A percentile compares a stretch with the other conserved stretches of the same genome.
Conservation (phyloP, 2,113 vertebrate species). For the Cyphotilapia sp. region DNA sequence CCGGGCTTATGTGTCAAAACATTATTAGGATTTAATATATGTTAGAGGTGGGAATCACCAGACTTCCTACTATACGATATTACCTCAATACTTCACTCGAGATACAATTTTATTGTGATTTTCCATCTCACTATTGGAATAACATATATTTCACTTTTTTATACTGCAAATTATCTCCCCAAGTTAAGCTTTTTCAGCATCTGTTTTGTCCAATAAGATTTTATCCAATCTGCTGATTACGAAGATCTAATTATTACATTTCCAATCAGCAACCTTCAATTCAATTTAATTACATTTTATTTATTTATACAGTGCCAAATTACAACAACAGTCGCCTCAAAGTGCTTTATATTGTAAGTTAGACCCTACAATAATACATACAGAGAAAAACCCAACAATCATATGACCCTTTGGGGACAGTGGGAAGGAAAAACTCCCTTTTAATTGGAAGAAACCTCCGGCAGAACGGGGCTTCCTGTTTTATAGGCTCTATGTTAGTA, state of each 20-base stretch:
- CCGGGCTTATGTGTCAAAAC: background rate
- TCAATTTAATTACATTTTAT: background rate
- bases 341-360: background rate
- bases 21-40: background rate
- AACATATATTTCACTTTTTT: background rate
- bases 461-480: background rate
- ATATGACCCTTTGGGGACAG: background rate
- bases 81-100: background rate
- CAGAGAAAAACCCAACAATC: background rate
- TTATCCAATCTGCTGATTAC: background rate
- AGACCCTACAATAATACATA: background rate
- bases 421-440: background rate
- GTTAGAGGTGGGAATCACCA: background rate
- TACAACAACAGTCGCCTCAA: background rate
- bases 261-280: background rate
- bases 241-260: background rate
- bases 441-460: accelerated
- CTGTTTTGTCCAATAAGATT: background rate
- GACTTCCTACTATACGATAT: background rate
- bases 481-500: background rate
- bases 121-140: background rate
- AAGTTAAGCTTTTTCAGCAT: background rate
- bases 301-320: background rate
- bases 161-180: background rate
- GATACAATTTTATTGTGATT: background rate